Evolutionary conservation across 2,113 vertebrate genomes (phyloP).

Genomic region (Notarius lentiginosus): DNA sequence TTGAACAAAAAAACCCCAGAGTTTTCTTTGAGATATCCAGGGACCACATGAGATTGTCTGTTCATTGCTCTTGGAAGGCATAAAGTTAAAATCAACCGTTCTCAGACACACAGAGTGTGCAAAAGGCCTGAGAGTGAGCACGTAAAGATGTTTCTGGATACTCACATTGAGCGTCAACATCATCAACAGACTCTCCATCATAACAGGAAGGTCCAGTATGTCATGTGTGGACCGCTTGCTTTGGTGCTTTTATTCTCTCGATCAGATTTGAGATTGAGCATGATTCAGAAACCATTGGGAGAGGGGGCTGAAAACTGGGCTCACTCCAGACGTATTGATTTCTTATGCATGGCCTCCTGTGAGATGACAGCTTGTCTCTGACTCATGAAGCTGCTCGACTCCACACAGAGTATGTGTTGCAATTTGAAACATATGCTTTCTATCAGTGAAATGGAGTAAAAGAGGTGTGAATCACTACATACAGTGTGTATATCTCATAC

Average conservation of each 20-base stretch:
- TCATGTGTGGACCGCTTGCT: conserved; percentile 16
- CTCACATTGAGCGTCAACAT: neutral
- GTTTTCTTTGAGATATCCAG: neutral
- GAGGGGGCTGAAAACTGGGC: neutral
- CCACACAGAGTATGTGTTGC: conserved; percentile 10
- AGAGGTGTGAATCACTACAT: conserved; percentile 37
- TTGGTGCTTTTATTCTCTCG: conserved; percentile 10
- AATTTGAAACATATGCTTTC: conserved; percentile 30
- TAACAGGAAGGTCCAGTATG: conserved; percentile 23
- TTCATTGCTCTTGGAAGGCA: conserved; percentile 28
- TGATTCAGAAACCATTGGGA: neutral
- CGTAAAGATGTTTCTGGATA: conserved; percentile 31
- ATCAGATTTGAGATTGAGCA: neutral
- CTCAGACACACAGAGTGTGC: neutral
- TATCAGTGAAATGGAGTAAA: conserved; percentile 34
- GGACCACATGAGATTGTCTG: neutral
- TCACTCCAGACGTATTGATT: neutral
- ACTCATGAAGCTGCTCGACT: conserved; percentile 3
- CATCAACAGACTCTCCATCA: conserved; percentile 2
- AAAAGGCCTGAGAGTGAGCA: conserved; percentile 43
- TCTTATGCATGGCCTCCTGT: conserved; percentile 22
- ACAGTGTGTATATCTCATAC: conserved; percentile 12
- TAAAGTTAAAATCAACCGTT: neutral
- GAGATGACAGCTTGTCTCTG: conserved; percentile 14
- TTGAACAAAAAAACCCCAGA: neutral